Base-by-base conservation (phyloP, 2,113 vertebrate genomes). In the Ptilorrhoa leucosticta region DNA sequence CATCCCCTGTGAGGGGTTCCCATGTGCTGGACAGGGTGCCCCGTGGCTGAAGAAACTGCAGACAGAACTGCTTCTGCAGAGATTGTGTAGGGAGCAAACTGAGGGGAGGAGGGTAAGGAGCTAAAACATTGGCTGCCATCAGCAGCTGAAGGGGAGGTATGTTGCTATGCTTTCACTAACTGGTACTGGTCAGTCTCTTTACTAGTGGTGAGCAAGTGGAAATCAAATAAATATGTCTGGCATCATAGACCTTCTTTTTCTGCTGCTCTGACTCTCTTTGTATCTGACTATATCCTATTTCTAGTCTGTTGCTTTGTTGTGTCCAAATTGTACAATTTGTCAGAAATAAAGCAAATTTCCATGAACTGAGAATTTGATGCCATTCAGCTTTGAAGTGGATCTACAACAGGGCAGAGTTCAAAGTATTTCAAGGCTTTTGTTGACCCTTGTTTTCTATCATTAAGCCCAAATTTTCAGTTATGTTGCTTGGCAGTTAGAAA, bases 61-160 rank as follows among this genome's bases (percentile, higher is more conserved):
- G 61, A 79, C 44, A 75, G 61, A 79, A 16, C 5, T 47, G 35
- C n/a, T 70, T 48, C 68, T 89, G 63, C 50, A 91, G 72, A 83
- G 37, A 28, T 86, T 0, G 0, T 39, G 12, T 54, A 28, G 12
- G 48, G 57, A 69, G 16, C 2, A 87, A 39, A 40, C 7, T 0
- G 2, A 30, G 39, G 40, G 21, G 16, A 58, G 30, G 60, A n/a
- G 30, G n/a, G 35, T 15, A 35, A 35, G 15, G 35, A 39, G n/a
- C 20, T 65, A 48, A 40, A 75, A 21, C 28, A 19, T 47, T 11
- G 15, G 23, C 40, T 73, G 23, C 40, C 50, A n/a, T 54, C 40
- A 56, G 40, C 58, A 40, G 23, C 82, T 73, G 40, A 64, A 64
- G 19, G 35, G 12, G 14, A 48, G 21, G 26, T 9, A 8, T 42